Evolutionary conservation across 2,888 invertebrate species (phyloP).

Genomic region (Eupithecia centaureata): DNA sequence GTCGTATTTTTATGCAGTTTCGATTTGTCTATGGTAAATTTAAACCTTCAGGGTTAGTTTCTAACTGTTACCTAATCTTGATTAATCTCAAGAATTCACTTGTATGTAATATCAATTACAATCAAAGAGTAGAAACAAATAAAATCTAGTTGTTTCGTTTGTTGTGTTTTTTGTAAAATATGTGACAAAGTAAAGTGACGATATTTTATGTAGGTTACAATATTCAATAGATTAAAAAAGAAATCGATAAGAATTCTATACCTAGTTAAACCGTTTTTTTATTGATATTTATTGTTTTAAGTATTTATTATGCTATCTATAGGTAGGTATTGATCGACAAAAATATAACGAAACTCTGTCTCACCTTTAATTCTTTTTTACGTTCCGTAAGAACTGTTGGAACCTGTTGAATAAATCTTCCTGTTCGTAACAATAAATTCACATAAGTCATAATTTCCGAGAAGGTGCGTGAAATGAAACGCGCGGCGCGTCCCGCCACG

Average conservation of each 20-base stretch:
- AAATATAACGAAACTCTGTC: not conserved
- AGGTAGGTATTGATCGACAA: too few species aligned
- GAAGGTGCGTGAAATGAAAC: constrained; percentile 38
- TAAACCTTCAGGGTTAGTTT: not conserved
- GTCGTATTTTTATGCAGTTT: constrained; percentile 8
- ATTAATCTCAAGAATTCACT: too few species aligned
- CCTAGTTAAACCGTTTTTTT: too few species aligned
- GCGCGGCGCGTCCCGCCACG: constrained; percentile 28
- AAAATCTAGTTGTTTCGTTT: too few species aligned
- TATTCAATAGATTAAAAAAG: too few species aligned
- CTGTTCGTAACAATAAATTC: constrained; percentile 21
- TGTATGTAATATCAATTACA: too few species aligned
- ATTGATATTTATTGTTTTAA: not conserved
- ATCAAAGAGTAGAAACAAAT: too few species aligned
- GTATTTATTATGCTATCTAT: too few species aligned
- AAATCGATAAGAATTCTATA: too few species aligned
- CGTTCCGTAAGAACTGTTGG: not conserved
- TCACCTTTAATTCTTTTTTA: not conserved
- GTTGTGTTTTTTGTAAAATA: too few species aligned
- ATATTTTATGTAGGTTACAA: too few species aligned
- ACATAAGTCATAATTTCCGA: constrained; percentile 37
- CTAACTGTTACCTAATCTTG: not conserved
- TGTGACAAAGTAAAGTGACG: too few species aligned
- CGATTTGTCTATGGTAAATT: not conserved
- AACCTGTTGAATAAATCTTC: constrained; percentile 14